A percentile compares a stretch with the other conserved stretches of the same genome.
Evolutionary conservation across 2,888 invertebrate species (phyloP).

Genomic region (Eurytoma adleriae): DNA sequence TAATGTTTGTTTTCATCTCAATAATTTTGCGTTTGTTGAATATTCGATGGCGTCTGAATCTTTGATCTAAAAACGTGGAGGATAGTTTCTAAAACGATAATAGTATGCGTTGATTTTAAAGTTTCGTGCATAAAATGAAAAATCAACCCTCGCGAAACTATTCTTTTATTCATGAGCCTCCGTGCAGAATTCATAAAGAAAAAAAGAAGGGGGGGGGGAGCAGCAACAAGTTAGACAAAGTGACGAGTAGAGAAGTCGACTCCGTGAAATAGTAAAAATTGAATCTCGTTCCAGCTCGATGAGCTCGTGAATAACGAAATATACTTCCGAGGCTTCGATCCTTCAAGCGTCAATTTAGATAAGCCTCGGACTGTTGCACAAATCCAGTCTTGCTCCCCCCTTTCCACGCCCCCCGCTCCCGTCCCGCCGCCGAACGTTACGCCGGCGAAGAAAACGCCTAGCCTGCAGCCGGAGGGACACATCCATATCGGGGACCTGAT

Average conservation of each 20-base stretch:
- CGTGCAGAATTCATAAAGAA: slow-evolving; percentile 40
- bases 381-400: slow-evolving; percentile 45
- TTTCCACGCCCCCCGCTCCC: too few species aligned
- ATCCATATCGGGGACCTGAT: slow-evolving; percentile 8
- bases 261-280: slow-evolving; percentile 52
- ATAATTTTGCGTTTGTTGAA: too few species aligned
- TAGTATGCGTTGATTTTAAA: slow-evolving; percentile 28
- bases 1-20: too few species aligned
- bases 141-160: slow-evolving; percentile 27
- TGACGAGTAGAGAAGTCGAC: slow-evolving; percentile 55
- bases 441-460: slow-evolving; percentile 14
- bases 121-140: slow-evolving; percentile 27
- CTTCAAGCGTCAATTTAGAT: slow-evolving; percentile 57
- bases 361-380: slow-evolving; percentile 53
- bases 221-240: slow-evolving; percentile 39
- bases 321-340: slow-evolving; percentile 44
- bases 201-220: slow-evolving; percentile 7
- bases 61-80: too few species aligned
- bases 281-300: slow-evolving; percentile 47
- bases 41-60: too few species aligned
- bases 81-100: slow-evolving; percentile 1
- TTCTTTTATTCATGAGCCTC: slow-evolving; percentile 53
- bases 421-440: neutral
- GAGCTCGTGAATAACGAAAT: slow-evolving; percentile 42
- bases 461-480: neutral